phyloP scores from a whole-genome alignment of 2,888 invertebrate genomes.

The Hirtodrosophila duncani region DNA sequence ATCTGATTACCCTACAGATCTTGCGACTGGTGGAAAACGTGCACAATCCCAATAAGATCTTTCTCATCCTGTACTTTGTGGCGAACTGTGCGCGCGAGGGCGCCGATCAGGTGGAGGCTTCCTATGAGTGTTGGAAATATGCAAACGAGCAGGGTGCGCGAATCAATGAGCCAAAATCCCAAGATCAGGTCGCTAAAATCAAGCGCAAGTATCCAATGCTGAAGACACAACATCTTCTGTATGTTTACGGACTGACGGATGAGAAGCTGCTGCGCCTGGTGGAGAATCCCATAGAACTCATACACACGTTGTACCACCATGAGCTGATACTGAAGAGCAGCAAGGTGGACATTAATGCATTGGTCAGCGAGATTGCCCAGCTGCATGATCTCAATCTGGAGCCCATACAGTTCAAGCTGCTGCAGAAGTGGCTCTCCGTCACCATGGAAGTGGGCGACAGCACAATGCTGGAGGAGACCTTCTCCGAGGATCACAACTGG shows the following conservation, averaged over 20 bases:
- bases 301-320: conserved; percentile 74
- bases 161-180: conserved; percentile 57
- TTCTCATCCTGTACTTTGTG: conserved; percentile 77
- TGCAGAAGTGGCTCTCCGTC: conserved; percentile 77
- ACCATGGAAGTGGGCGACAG: conserved; percentile 60
- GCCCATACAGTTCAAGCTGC: conserved; percentile 71
- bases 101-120: conserved; percentile 78
- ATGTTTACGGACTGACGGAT: conserved; percentile 75
- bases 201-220: conserved; percentile 77
- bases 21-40: conserved; percentile 74
- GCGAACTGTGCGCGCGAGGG: conserved; percentile 77
- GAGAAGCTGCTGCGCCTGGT: conserved; percentile 75
- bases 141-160: conserved; percentile 63
- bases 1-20: too few relatives aligned
- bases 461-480: conserved; percentile 76
- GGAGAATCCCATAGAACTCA: conserved; percentile 75
- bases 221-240: conserved; percentile 76
- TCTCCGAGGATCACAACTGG: conserved; percentile 73
- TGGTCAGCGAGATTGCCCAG: conserved; percentile 74
- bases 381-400: conserved; percentile 72
- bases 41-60: conserved; percentile 68
- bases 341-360: conserved; percentile 76
- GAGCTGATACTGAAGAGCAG: conserved; percentile 72
- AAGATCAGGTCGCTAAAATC: conserved; percentile 75
- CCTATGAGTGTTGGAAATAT: conserved; percentile 77